phyloP scores from a whole-genome alignment of 2,797 vertebrate species.

The Avahi laniger region DNA sequence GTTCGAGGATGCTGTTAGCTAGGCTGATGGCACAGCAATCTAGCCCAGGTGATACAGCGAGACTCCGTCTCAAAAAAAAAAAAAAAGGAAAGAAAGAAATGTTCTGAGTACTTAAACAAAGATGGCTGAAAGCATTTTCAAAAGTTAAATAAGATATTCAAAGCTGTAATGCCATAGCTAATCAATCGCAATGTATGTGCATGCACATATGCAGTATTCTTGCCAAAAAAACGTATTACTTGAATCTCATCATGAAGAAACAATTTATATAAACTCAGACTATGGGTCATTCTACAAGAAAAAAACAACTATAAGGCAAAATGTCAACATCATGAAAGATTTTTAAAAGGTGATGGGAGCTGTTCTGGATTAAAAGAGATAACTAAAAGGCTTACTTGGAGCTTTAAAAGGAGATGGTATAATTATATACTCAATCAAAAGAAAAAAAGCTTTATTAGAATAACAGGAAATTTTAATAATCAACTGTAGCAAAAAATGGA shows the following conservation, averaged over 20 bases:
- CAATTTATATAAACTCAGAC: not conserved
- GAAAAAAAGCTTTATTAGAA: not conserved
- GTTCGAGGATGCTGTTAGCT: no score
- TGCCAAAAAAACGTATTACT: not conserved
- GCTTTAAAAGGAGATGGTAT: not conserved
- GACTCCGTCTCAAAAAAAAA: no score
- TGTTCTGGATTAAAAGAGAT: not conserved
- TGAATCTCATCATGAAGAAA: not conserved
- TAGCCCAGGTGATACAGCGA: no score
- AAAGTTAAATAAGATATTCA: not conserved
- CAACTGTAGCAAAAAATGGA: not conserved
- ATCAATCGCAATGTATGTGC: not conserved
- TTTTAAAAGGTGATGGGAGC: not conserved
- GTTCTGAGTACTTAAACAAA: not conserved
- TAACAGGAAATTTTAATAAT: not conserved
- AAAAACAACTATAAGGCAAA: slow-evolving; percentile 19
- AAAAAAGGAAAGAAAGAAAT: not conserved
- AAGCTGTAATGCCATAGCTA: not conserved
- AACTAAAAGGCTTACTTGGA: not conserved
- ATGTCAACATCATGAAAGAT: not conserved
- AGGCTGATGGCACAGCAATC: no score
- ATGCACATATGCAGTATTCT: not conserved
- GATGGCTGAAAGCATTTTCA: slow-evolving; percentile 15
- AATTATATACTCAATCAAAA: not conserved
- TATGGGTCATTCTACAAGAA: not conserved